A percentile compares a stretch with the other conserved stretches of the same genome.
phyloP scores from a whole-genome alignment of 2,888 invertebrate species.

The Pristionchus mayeri region DNA sequence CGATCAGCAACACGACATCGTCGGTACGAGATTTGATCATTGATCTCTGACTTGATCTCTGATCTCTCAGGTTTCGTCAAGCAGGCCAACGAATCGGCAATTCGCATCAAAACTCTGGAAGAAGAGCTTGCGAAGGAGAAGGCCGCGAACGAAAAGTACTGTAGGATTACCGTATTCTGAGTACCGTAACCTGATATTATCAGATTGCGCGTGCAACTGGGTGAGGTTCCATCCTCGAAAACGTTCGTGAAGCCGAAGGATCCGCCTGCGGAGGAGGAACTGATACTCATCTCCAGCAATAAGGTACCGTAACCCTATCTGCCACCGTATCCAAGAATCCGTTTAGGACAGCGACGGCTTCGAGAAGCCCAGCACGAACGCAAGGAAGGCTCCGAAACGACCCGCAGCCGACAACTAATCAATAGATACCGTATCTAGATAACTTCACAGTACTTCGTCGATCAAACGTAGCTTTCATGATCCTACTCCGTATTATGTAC shows the following conservation, averaged over 20 bases:
- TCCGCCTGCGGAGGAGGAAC: neutral
- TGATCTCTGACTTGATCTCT: slow-evolving; percentile 7
- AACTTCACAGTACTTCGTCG: neutral
- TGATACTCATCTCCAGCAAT: neutral
- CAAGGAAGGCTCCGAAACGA: neutral
- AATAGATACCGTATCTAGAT: neutral
- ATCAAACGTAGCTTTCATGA: neutral
- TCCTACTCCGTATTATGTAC: neutral
- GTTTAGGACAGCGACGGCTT: slow-evolving; percentile 34
- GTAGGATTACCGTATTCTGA: neutral
- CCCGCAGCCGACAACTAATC: neutral
- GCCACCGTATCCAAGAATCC: neutral
- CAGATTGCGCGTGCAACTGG: neutral
- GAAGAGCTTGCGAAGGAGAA: slow-evolving; percentile 17
- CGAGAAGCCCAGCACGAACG: slow-evolving; percentile 2
- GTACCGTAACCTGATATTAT: neutral
- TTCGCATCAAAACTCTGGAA: neutral
- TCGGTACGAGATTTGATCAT: neutral
- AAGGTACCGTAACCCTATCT: slow-evolving; percentile 12
- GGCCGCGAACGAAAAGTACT: slow-evolving; percentile 30
- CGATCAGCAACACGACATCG: slow-evolving; percentile 38
- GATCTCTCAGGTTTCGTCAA: slow-evolving; percentile 39
- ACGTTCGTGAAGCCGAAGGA: neutral
- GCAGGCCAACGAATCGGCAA: neutral
- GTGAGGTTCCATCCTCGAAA: neutral